Percentiles rank a stretch among this genome's conserved stretches.
Conservation (phyloP, 2,113 vertebrate genomes). For the Cebidichthys violaceus region DNA sequence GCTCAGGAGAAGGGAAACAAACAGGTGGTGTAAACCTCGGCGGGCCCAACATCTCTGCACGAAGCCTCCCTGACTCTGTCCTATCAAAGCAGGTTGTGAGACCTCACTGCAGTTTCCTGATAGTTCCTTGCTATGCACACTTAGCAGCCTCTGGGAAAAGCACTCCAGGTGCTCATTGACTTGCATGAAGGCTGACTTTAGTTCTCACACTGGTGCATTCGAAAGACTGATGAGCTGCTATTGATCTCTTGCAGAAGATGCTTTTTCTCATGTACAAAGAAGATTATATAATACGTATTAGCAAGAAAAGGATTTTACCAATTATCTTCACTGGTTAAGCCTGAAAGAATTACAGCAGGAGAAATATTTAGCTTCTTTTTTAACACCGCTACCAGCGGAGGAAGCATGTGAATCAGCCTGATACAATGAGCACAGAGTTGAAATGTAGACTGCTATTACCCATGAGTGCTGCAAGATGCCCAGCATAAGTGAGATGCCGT, state of each 20-base stretch:
- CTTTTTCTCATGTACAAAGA: constrained; percentile 67
- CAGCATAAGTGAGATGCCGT: constrained; percentile 77
- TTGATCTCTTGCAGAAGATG: constrained; percentile 73
- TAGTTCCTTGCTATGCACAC: constrained; percentile 76
- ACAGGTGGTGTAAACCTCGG: constrained; percentile 84
- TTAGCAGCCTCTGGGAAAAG: constrained; percentile 80
- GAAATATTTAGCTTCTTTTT: constrained; percentile 25
- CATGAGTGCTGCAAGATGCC: constrained; percentile 74
- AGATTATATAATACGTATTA: constrained; percentile 67
- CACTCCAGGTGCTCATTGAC: constrained; percentile 86
- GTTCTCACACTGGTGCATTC: constrained; percentile 79
- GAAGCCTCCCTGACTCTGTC: constrained; percentile 70
- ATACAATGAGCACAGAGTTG: constrained; percentile 44
- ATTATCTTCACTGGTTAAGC: constrained; percentile 56
- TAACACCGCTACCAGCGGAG: constrained; percentile 6
- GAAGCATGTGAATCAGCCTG: constrained; percentile 37
- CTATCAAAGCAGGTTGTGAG: constrained; percentile 79
- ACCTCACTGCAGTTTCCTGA: constrained; percentile 68
- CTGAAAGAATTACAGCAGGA: constrained; percentile 28
- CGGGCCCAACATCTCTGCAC: constrained; percentile 69
- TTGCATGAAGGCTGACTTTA: constrained; percentile 84
- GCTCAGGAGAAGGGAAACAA: constrained; percentile 80
- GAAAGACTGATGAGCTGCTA: constrained; percentile 77
- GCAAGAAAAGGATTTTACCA: constrained; percentile 52
- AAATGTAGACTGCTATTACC: constrained; percentile 72